Evolutionary conservation across 2,797 vertebrate genomes (phyloP).

Genomic region (Gouania willdenowi): DNA sequence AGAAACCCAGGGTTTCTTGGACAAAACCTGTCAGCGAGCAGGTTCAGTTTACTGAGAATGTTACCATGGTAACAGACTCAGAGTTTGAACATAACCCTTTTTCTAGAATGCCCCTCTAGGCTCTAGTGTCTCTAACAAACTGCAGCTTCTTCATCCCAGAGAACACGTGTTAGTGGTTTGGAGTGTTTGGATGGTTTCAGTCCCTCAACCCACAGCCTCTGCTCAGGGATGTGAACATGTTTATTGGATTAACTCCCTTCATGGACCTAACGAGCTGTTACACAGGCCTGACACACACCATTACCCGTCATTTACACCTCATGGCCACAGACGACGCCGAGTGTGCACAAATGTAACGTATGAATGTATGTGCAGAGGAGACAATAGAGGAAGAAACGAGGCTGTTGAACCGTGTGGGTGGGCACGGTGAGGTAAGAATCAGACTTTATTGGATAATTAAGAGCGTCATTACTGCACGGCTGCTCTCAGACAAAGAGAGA

Average conservation of each 20-base stretch:
- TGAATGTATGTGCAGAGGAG: slow-evolving; percentile 2
- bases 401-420: slow-evolving; percentile 42
- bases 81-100: too few species aligned
- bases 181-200: too few species aligned
- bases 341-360: slow-evolving; percentile 67
- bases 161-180: too few species aligned
- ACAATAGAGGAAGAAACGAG: background rate
- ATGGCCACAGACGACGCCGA: too few species aligned
- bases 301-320: slow-evolving; percentile 91
- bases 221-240: slow-evolving; percentile 74
- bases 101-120: too few species aligned
- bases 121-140: too few species aligned
- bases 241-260: slow-evolving; percentile 85
- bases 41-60: too few species aligned
- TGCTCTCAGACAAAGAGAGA: slow-evolving; percentile 27
- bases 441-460: slow-evolving; percentile 63
- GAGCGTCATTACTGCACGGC: slow-evolving; percentile 36
- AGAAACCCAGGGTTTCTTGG: too few species aligned
- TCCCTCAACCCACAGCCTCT: background rate
- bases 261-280: slow-evolving; percentile 88
- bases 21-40: too few species aligned
- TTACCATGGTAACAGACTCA: too few species aligned
- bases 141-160: too few species aligned
- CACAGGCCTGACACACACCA: slow-evolving; percentile 88
- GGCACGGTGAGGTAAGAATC: slow-evolving; percentile 34